Base-by-base conservation (phyloP, 2,113 vertebrate genomes). In the Bubo bubo region DNA sequence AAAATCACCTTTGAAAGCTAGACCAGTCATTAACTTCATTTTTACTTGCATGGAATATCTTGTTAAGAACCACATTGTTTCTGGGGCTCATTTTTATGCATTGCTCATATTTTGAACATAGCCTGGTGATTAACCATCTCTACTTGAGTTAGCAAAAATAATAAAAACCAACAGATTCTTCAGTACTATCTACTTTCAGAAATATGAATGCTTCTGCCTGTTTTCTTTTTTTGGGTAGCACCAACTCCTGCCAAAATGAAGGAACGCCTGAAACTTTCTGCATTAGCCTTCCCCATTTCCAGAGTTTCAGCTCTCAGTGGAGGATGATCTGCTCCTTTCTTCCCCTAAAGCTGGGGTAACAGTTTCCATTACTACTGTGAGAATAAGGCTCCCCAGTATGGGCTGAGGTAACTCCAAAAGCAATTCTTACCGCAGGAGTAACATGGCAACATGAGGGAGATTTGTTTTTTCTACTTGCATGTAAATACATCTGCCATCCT, bases 21-120 rank as follows among this genome's bases (percentile, higher is more conserved):
- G 41, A 58, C 19, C 8, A 32, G 20, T 59, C 20, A 43, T 63
- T 72, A 87, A 71, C 9, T 88, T 13, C 2, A 19, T 72, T 90
- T 86, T 77, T 26, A 67, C 8, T 64, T 83, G 13, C 20, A 60
- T 55, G 8, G 35, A 81, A 7, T 41, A 50, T 12, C 32, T 84
- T 56, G 9, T 34, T 63, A 60, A 45, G 77, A 80, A 30, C 0
- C 17, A 58, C 0, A 0, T 18, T 68, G 10, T 39, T 93, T 80
- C 59, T 91, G 39, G 16, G 34, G 23, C 55, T 80, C 9, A 24
- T 80, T 86, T 91, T 86, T 91, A 55, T 81, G 24, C 60, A 43
- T 43, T 70, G 24, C 18, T 91, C 15, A 11, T 39, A 35, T 26
- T 81, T 53, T 45, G 20, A 91, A 71, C 16, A 53, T 1, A 81